Evolutionary conservation across 2,888 invertebrate species (phyloP).

Genomic region (Dimorphilus gyrociliatus): DNA sequence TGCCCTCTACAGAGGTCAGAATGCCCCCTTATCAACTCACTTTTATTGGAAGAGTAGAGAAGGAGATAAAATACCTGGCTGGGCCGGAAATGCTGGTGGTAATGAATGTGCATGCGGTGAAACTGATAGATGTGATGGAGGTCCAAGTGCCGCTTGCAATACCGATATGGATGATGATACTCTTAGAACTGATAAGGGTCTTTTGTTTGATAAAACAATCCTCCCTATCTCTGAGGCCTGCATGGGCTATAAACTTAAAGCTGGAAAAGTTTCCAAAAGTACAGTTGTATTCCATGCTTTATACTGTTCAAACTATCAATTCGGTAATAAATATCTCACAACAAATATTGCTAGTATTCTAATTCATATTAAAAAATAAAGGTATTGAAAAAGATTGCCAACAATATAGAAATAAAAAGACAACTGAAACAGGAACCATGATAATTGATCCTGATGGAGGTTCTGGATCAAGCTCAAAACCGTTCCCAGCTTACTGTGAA

Average conservation of each 20-base stretch:
- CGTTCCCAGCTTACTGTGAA: conserved; percentile 17
- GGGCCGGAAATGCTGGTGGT: conserved; percentile 11
- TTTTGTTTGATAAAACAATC: conserved; percentile 7
- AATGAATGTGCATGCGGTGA: conserved; percentile 16
- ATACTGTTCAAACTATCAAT: too few species aligned
- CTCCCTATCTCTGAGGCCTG: conserved; percentile 12
- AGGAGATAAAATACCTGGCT: conserved; percentile 12
- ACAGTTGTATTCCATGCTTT: too few species aligned
- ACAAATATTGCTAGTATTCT: too few species aligned
- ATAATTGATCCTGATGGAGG: conserved; percentile 5
- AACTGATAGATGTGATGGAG: conserved; percentile 13
- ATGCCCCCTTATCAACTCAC: conserved; percentile 15
- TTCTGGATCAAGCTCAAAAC: conserved; percentile 2
- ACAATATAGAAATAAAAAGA: conserved; percentile 1
- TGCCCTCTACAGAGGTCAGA: conserved; percentile 12
- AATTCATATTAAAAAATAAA: too few species aligned
- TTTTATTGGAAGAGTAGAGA: conserved; percentile 16
- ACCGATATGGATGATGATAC: conserved; percentile 13
- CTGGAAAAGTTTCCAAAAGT: too few species aligned
- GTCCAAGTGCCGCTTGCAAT: conserved; percentile 12
- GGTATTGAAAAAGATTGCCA: conserved; percentile 4
- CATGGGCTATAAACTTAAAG: too few species aligned
- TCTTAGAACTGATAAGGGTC: conserved; percentile 6
- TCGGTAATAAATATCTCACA: too few species aligned
- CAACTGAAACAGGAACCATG: conserved; percentile 3